A percentile compares a stretch with the other conserved stretches of the same genome.
Evolutionary conservation across 1,140 invertebrate species (phyloP).

Genomic region (Druon quercuslanigerum): DNA sequence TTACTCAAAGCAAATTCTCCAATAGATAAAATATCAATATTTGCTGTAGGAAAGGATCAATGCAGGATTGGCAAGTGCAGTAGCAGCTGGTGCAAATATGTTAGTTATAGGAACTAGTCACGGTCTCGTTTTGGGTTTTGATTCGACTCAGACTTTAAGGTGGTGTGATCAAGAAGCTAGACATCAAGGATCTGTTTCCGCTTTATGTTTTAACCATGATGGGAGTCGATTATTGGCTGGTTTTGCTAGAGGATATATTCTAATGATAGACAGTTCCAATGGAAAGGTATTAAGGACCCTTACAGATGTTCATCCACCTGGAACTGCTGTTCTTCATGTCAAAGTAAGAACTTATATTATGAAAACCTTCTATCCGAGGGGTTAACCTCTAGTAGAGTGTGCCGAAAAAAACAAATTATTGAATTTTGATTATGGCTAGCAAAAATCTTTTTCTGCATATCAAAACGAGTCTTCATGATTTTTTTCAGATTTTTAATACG

Average conservation of each 20-base stretch:
- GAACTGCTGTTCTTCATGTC: slow-evolving; percentile 90
- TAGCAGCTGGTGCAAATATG: slow-evolving; percentile 85
- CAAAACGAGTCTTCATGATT: too few species aligned
- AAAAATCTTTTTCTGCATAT: too few species aligned
- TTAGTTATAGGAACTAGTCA: slow-evolving; percentile 95
- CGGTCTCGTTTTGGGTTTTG: slow-evolving; percentile 93
- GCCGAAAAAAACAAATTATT: too few species aligned
- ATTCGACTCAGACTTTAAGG: slow-evolving; percentile 87
- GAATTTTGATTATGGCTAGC: too few species aligned
- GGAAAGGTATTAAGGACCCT: slow-evolving; percentile 88
- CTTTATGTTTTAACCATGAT: slow-evolving; percentile 91
- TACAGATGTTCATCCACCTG: slow-evolving; percentile 89
- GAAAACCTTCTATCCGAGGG: slow-evolving; percentile 3
- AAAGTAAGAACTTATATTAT: slow-evolving; percentile 77
- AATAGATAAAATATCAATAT: not conserved
- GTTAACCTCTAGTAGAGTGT: too few species aligned
- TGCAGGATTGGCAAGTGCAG: slow-evolving; percentile 90
- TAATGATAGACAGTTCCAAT: slow-evolving; percentile 87
- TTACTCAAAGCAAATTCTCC: slow-evolving; percentile 22
- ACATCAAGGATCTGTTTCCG: slow-evolving; percentile 89
- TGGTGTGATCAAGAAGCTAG: slow-evolving; percentile 87
- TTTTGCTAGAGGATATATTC: slow-evolving; percentile 89
- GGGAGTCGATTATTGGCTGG: slow-evolving; percentile 90
- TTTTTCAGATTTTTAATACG: too few species aligned
- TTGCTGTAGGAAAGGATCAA: slow-evolving; percentile 86